Evolutionary conservation across 2,797 vertebrate genomes (phyloP), one percentile per base, ranked within the genome.

Genomic region (Acrossocheilus wenchowensis): DNA sequence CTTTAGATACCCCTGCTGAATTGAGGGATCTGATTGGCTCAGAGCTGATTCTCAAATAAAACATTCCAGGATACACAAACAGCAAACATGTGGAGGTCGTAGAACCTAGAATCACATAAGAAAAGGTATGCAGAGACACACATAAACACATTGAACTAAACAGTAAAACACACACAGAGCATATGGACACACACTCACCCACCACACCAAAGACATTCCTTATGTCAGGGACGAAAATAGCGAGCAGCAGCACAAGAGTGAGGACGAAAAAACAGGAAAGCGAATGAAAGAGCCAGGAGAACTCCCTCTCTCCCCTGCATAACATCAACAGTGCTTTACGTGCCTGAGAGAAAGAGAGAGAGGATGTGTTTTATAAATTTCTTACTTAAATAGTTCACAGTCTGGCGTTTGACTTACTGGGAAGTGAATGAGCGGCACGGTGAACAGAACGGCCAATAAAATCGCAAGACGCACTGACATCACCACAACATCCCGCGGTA

Each of bases 361-460:
- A 90, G 2, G 48, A 39, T 36, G 12, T 36, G 19, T 68, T 68
- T 68, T 81, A 11, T 26, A 23, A 11, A 57, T 72, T 41, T 57
- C 34, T 72, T 19, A 1, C 39, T 41, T 71, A 6, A 72, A 71
- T 30, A 34, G 2, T 57, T 79, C 48, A 71, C 4, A 66, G 3
- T 17, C 57, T 72, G 3, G 21, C 84, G 17, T 43, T 92, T 68
- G 88, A 97, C 97, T 97, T 92, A 99, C 98, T 30, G 98, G 97
- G 91, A 99, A 99, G 88, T 98, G 97, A 92, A 99, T 98, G 3
- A 99, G 95, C 0, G 98, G 98, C 3, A 99, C 96, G 0, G 98
- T 97, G 87, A 98, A 88, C 89, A 99, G 90, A 92, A 99, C 97
- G 3, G 98, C 94, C 50, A 97, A 87, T 4, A 99, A 95, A 77